A percentile compares a stretch with the other conserved stretches of the same genome.
Conservation (phyloP, 2,888 invertebrate genomes). For the Euproctis similis region DNA sequence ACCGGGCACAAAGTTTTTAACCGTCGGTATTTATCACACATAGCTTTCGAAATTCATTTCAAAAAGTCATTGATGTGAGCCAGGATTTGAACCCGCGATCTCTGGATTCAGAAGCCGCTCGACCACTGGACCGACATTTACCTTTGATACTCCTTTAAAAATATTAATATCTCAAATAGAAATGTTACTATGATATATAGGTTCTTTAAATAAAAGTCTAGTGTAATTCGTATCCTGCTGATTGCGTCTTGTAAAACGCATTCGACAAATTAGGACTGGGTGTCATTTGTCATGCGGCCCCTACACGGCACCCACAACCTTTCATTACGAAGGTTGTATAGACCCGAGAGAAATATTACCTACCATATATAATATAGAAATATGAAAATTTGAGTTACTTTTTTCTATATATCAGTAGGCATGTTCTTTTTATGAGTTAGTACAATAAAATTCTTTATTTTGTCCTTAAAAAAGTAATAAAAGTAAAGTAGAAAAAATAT, state of each 20-base stretch:
- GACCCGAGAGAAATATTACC: conserved; percentile 40
- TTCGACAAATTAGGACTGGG: conserved; percentile 59
- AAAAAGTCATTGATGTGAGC: too few species aligned
- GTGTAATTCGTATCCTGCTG: conserved; percentile 44
- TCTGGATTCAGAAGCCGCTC: too few species aligned
- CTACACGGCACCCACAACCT: conserved; percentile 31
- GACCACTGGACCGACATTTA: too few species aligned
- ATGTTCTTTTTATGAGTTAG: conserved; percentile 1
- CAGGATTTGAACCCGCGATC: too few species aligned
- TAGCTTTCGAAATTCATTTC: too few species aligned
- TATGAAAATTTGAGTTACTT: conserved; percentile 7
- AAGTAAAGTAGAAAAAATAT: too few species aligned
- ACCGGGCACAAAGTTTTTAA: too few species aligned
- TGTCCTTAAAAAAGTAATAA: too few species aligned
- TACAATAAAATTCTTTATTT: too few species aligned
- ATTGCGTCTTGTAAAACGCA: conserved; percentile 39
- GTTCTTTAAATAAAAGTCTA: conserved; percentile 31
- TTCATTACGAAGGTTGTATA: conserved; percentile 41
- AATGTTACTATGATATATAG: conserved; percentile 30
- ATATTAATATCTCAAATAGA: conserved; percentile 20
- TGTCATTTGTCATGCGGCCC: conserved; percentile 52
- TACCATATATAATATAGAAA: conserved; percentile 17
- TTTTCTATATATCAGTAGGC: conserved; percentile 3
- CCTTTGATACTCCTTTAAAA: too few species aligned
- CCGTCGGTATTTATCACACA: too few species aligned